Evolutionary conservation across 2,113 vertebrate species (phyloP), one percentile per base, ranked within the genome.

Genomic region (Camelus dromedarius): DNA sequence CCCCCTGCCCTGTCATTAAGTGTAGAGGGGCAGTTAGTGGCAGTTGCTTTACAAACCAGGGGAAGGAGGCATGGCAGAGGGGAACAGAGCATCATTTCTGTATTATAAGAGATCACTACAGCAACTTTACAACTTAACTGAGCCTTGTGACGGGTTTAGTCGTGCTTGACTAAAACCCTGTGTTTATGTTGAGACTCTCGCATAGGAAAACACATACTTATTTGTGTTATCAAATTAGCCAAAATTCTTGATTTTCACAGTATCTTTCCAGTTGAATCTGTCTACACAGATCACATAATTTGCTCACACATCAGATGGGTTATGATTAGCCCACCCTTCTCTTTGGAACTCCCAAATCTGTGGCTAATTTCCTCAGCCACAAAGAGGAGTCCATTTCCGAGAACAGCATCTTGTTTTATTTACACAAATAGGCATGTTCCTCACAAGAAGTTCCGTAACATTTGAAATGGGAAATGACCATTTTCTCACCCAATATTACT

Each of bases 401-500:
- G 84, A 94, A 85, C 89, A 97, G 89, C 42, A 91, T 96, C 89
- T n/a, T 93, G 67, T 97, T 97, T 94, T 91, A 95, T 97, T 98
- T 98, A 95, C 91, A 95, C 30, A 95, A 93, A 94, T 67, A 97
- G 8, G 28, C 93, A 2, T 50, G 28, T 28, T 98, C 58, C 48
- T 96, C 97, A 82, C 82, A 97, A 98, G 54, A 91, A 88, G 48
- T 58, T 97, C 62, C 35, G 38, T 46, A 97, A 35, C 66, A 35
- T 3, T 96, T 89, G 12, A 93, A 95, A 95, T 60, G 35, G 60
- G 32, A 87, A 98, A 98, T 97, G 64, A 75, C 76, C 98, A 76
- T n/a, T 96, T 96, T 98, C 91, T 97, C 72, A 94, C 82, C 76
- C 93, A 98, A 46, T 98, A 98, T 91, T 97, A 66, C 73, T 72